A percentile compares a stretch with the other conserved stretches of the same genome.
Evolutionary conservation across 1,140 invertebrate species (phyloP).

Genomic region (Samia ricini): DNA sequence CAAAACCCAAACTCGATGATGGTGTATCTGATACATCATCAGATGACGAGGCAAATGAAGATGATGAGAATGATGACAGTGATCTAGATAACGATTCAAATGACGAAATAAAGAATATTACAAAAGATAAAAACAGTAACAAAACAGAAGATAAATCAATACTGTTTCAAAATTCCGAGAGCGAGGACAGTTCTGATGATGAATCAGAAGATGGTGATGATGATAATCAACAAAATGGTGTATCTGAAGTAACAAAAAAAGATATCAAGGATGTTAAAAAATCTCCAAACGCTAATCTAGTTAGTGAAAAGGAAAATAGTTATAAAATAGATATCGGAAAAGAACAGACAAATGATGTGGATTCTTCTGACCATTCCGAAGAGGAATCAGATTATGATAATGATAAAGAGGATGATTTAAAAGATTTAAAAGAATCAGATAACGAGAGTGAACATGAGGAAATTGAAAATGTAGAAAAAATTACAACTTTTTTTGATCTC

Average conservation of each 20-base stretch:
- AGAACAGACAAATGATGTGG: neutral
- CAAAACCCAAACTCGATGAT: constrained; percentile 59
- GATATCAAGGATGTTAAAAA: constrained; percentile 12
- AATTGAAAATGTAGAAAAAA: constrained; percentile 28
- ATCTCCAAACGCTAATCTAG: neutral
- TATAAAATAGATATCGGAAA: neutral
- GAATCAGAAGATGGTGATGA: constrained; percentile 43
- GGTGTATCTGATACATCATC: constrained; percentile 59
- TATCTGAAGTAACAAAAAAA: constrained; percentile 11
- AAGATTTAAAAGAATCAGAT: constrained; percentile 42
- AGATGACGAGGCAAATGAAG: constrained; percentile 45
- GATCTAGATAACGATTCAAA: constrained; percentile 27
- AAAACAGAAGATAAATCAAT: constrained; percentile 7
- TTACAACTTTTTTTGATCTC: constrained; percentile 46
- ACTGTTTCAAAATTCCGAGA: constrained; percentile 20
- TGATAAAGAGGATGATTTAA: constrained; percentile 45
- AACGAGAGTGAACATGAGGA: constrained; percentile 37
- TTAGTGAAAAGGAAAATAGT: constrained; percentile 14
- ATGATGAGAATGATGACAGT: constrained; percentile 38
- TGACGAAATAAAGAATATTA: constrained; percentile 38
- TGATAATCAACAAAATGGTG: constrained; percentile 38
- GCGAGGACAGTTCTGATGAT: constrained; percentile 25
- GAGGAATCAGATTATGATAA: constrained; percentile 68
- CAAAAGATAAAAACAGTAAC: constrained; percentile 7
- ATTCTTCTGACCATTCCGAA: neutral